These are phyloP conservation scores for Sweltsa coloradensis DNA, from an alignment of 1,140 invertebrate genomes.

Conservation along the genomic window DNA sequence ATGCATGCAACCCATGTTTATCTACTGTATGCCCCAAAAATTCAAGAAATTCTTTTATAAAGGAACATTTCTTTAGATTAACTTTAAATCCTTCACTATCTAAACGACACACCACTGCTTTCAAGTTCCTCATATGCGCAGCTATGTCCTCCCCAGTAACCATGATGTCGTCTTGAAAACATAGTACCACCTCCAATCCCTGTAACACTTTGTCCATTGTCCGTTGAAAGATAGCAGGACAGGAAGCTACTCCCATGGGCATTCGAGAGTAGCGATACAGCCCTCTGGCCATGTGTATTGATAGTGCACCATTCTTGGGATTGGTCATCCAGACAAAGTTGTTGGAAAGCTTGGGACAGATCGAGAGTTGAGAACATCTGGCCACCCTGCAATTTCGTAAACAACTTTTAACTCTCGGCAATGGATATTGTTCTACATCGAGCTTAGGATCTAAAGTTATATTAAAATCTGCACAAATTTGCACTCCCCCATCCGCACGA, in stretches of 20 bases:
- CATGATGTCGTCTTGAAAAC: conserved; percentile 18
- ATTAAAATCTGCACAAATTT: conserved; percentile 33
- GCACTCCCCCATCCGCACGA: conserved; percentile 28
- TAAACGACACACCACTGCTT: no score
- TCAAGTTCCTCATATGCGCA: no score
- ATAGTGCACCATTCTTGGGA: conserved; percentile 23
- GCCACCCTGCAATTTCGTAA: conserved; percentile 14
- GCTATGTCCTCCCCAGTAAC: no score
- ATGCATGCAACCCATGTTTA: conserved; percentile 23
- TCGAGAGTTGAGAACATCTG: conserved; percentile 22
- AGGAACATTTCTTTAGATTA: conserved; percentile 19
- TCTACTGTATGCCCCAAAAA: conserved; percentile 25
- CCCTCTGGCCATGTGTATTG: conserved; percentile 23
- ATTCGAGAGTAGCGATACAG: conserved; percentile 24
- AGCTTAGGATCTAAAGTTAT: conserved; percentile 19
- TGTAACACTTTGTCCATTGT: conserved; percentile 18
- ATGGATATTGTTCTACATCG: conserved; percentile 11
- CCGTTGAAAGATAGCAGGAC: conserved; percentile 24
- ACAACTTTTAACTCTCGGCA: neutral
- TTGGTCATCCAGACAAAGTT: conserved; percentile 19
- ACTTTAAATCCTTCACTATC: no score
- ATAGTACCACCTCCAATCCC: conserved; percentile 12
- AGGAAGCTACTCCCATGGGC: conserved; percentile 23
- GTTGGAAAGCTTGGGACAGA: conserved; percentile 23
- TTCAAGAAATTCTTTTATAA: conserved; percentile 16